Evolutionary conservation across 2,797 vertebrate genomes (phyloP), one percentile per base, ranked within the genome.

Genomic region (Astyanax mexicanus): DNA sequence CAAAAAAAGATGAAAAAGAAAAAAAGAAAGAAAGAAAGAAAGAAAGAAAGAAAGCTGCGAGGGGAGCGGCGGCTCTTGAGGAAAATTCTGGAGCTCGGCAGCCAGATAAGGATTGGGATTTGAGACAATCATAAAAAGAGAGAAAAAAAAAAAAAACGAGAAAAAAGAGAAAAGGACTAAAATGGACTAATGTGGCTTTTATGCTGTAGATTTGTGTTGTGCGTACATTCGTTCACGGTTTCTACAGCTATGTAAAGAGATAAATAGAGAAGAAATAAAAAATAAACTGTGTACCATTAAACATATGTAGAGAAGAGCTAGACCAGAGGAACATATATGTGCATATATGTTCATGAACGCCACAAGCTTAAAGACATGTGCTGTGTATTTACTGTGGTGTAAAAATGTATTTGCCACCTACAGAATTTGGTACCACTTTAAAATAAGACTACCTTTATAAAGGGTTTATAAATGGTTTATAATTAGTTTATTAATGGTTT

Each of bases 21-120:
- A 81, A 84, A 87, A 86, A 83, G 12, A 29, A 47, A 67, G 23
- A 60, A 32, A 45, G 62, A n/a, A n/a, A n/a, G 83, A 88, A 87
- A 81, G 84, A 87, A 86, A 83, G 12, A 29, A 47, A 67, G 23
- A 60, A 32, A 45, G 62, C 27, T 27, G 55, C 15, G 21, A 51
- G 54, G 52, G 17, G 5, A 23, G 23, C n/a, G 19, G 51, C 40
- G 37, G 69, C 25, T 42, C 23, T 65, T 60, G 51, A 13, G n/a
- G 42, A 69, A 9, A 37, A 15, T 21, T 47, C 68, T 11, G 40
- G 37, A 37, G 60, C 37, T 44, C 15, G 40, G 23, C 54, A 58
- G 45, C 13, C 12, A 69, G 49, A 64, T 72, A 69, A 21, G 54
- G 29, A 74, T 7, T 19, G 49, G 49, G 47, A 6, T 70, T 25